Evolutionary conservation across 2,113 vertebrate genomes (phyloP), one percentile per base, ranked within the genome.

Genomic region (Labrus mixtus): DNA sequence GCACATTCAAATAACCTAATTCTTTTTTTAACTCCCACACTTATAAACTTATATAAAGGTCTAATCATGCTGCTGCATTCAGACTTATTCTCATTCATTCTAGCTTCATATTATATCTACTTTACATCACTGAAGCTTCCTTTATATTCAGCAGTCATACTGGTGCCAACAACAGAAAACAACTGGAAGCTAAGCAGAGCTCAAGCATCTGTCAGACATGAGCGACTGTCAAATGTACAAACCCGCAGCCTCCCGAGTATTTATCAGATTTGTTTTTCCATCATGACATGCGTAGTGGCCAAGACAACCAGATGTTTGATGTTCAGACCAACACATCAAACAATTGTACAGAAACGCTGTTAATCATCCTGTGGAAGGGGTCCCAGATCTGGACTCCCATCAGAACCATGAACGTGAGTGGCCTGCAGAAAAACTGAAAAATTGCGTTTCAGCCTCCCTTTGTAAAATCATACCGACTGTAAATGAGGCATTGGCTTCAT

Each of bases 111-210:
- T 50, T 8, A 20, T 11, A 50, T 11, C 19, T 3, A 9, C 36
- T 46, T 2, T 46, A 8, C 19, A 45, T 2, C 36, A 36, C 12
- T n/a, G 57, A 9, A 43, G 36, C 19, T 4, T 39, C 37, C 46
- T 55, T 6, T 54, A 41, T 54, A 46, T 64, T 81, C 60, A 45
- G 22, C 0, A 16, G 13, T 19, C 54, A 46, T 13, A 23, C 41
- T 36, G 19, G 25, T 23, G 55, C 19, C 48, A 48, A 23, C 29
- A 62, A 50, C n/a, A n/a, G n/a, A n/a, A n/a, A n/a, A n/a, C 39
- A 64, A 33, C 19, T 78, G 36, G 8, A 72, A 63, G 63, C 57
- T 68, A 41, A 61, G 51, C 2, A 10, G n/a, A 53, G 20, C 36
- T 54, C 23, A 54, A 37, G 58, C 29, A 37, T 48, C 48, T 33